Conservation (phyloP, 2,113 vertebrate genomes). For the Platanista minor region DNA sequence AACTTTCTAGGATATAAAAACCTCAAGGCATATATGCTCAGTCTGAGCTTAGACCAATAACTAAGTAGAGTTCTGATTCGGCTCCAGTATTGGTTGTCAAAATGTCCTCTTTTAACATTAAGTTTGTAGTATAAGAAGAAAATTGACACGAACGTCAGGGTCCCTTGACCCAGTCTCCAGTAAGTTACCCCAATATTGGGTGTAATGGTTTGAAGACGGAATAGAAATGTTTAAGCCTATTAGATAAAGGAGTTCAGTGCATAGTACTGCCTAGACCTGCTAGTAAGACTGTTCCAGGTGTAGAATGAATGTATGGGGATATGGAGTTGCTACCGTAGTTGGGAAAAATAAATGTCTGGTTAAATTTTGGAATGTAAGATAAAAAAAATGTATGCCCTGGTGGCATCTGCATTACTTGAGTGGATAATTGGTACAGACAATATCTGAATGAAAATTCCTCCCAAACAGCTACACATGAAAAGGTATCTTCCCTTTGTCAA, state of each 20-base stretch:
- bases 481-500: neutral
- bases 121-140: neutral
- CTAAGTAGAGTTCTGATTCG: neutral
- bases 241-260: neutral
- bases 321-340: neutral
- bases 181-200: neutral
- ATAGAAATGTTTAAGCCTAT: neutral
- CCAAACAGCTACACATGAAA: neutral
- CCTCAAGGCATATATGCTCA: neutral
- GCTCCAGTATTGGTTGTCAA: no score
- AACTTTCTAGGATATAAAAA: neutral
- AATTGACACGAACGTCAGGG: neutral
- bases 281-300: neutral
- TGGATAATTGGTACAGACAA: neutral
- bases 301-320: neutral
- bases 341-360: neutral
- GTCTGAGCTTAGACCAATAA: neutral
- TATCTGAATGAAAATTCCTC: neutral
- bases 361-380: neutral
- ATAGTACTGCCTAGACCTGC: neutral
- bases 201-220: neutral
- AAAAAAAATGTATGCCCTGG: neutral
- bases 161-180: neutral
- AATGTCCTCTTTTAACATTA: neutral
- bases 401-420: neutral